phyloP scores from a whole-genome alignment of 2,797 vertebrate species.

The Yasuhikotakia modesta region DNA sequence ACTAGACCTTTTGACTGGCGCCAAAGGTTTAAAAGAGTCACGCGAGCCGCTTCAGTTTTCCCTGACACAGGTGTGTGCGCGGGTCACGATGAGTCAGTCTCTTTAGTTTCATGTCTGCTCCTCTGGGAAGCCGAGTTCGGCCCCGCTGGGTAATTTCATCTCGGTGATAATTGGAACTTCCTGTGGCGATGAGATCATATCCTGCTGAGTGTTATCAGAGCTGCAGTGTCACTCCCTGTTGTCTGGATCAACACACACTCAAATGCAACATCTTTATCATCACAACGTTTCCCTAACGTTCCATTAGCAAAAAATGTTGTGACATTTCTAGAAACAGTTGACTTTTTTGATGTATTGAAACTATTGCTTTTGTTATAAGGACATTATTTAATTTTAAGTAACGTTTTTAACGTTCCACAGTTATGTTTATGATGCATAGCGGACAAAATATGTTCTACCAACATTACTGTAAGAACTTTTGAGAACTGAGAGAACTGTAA shows the following conservation, averaged over 20 bases:
- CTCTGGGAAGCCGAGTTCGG: conserved; percentile 39
- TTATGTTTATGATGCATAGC: no score
- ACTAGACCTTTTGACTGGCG: conserved; percentile 6
- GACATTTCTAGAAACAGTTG: no score
- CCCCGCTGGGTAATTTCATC: conserved; percentile 57
- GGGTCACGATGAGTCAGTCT: conserved; percentile 16
- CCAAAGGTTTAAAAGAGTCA: conserved; percentile 14
- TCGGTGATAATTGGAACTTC: conserved; percentile 59
- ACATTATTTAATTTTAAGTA: no score
- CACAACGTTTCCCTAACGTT: no score
- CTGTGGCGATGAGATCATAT: conserved; percentile 60
- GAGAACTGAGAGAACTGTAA: no score
- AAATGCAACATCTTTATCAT: background rate
- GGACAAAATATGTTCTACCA: no score
- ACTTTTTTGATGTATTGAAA: no score
- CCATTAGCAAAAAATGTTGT: no score
- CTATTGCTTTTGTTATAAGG: no score
- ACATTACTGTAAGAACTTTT: no score
- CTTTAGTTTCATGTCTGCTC: conserved; percentile 46
- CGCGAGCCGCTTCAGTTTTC: conserved; percentile 21
- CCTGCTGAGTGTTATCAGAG: conserved; percentile 58
- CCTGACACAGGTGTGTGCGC: conserved; percentile 43
- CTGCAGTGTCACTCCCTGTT: conserved; percentile 49
- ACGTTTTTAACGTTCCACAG: no score
- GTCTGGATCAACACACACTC: conserved; percentile 32